phyloP scores from a whole-genome alignment of 2,113 vertebrate species.

The Acrocephalus arundinaceus region DNA sequence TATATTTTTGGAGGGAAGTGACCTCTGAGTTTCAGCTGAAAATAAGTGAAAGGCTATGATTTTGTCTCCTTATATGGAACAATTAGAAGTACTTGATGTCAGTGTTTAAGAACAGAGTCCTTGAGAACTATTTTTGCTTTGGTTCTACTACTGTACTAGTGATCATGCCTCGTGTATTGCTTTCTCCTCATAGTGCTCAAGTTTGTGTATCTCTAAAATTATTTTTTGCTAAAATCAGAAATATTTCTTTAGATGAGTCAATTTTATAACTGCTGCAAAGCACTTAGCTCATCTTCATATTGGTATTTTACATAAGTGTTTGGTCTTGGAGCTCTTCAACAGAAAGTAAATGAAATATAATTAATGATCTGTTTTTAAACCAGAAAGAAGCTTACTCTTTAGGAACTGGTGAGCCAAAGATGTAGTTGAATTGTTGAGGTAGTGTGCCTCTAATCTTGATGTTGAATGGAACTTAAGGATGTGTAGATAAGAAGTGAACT shows the following conservation, averaged over 20 bases:
- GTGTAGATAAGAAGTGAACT: neutral
- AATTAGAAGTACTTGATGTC: neutral
- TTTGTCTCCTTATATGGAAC: neutral
- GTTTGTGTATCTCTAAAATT: neutral
- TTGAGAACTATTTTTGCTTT: neutral
- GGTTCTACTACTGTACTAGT: neutral
- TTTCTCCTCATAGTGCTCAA: neutral
- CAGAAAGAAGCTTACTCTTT: neutral
- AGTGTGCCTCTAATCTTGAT: neutral
- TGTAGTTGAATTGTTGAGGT: neutral
- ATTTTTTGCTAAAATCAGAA: neutral
- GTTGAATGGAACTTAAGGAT: neutral
- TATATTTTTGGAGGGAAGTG: neutral
- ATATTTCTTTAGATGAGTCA: neutral
- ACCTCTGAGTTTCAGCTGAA: neutral
- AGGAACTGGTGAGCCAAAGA: neutral
- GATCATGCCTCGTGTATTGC: neutral
- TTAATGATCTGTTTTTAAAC: neutral
- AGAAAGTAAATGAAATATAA: neutral
- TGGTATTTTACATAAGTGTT: neutral
- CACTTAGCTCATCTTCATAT: neutral
- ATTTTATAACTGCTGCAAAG: neutral
- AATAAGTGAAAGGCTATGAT: neutral
- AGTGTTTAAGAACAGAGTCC: neutral
- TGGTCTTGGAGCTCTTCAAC: neutral